These are phyloP conservation scores for Sturmia bella DNA, from an alignment of 2,888 invertebrate species.

Conservation along the genomic window DNA sequence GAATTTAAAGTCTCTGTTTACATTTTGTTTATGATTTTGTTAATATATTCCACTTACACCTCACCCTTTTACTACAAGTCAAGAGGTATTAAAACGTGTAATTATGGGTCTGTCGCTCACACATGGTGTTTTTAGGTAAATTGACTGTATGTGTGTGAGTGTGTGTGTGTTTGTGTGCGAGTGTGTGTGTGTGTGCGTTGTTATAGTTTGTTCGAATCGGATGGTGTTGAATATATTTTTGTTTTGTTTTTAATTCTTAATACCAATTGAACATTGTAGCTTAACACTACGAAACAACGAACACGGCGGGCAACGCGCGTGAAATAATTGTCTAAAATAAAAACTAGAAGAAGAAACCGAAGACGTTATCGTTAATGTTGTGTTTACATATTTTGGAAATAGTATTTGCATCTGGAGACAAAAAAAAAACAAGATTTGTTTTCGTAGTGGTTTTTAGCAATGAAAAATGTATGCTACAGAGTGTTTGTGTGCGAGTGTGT, in stretches of 20 bases:
- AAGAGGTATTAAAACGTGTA: slow-evolving; percentile 11
- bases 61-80: not conserved
- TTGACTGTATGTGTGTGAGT: not conserved
- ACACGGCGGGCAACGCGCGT: slow-evolving; percentile 43
- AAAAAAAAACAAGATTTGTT: slow-evolving; percentile 15
- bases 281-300: slow-evolving; percentile 57
- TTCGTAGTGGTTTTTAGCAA: slow-evolving; percentile 22
- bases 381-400: slow-evolving; percentile 18
- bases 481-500: slow-evolving; percentile 5
- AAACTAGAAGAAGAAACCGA: slow-evolving; percentile 19
- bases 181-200: slow-evolving; percentile 33
- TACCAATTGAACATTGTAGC: slow-evolving; percentile 68
- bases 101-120: not conserved
- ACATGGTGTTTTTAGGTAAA: not conserved
- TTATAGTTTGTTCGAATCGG: slow-evolving; percentile 49
- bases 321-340: slow-evolving; percentile 3
- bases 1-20: slow-evolving; percentile 62
- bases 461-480: slow-evolving; percentile 3
- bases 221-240: slow-evolving; percentile 60
- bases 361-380: slow-evolving; percentile 12
- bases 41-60: slow-evolving; percentile 9
- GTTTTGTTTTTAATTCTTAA: slow-evolving; percentile 63
- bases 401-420: not conserved
- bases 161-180: slow-evolving; percentile 3
- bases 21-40: slow-evolving; percentile 46